A percentile compares a stretch with the other conserved stretches of the same genome.
Conservation (phyloP, 1,140 invertebrate species). For the Hydropsyche tenuis region DNA sequence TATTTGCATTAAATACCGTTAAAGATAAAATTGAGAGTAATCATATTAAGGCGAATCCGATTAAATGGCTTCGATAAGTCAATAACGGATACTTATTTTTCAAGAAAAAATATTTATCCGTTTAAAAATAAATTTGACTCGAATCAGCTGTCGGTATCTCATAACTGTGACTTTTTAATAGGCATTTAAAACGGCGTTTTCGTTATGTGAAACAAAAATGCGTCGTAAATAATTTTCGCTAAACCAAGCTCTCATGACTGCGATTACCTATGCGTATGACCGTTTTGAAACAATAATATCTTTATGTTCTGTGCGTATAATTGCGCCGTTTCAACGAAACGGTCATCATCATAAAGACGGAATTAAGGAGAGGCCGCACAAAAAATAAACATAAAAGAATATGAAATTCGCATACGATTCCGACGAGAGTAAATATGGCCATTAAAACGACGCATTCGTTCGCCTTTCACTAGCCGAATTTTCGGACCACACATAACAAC, state of each 20-base stretch:
- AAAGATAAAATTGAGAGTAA: neutral
- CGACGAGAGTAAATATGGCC: neutral
- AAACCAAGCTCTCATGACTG: too few relatives aligned
- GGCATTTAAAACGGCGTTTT: too few relatives aligned
- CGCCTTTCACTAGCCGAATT: conserved; percentile 3
- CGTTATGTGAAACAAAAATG: too few relatives aligned
- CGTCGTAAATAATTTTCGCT: too few relatives aligned
- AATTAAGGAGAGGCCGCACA: neutral
- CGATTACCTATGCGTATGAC: too few relatives aligned
- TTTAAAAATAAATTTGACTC: too few relatives aligned
- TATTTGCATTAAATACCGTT: neutral
- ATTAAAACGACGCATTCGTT: conserved; percentile 7
- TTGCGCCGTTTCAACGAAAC: conserved; percentile 4
- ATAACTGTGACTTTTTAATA: too few relatives aligned
- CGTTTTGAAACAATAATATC: too few relatives aligned
- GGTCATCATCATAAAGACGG: conserved; percentile 3
- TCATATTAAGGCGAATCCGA: neutral
- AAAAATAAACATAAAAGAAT: neutral
- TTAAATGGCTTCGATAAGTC: too few relatives aligned
- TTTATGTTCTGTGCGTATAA: neutral
- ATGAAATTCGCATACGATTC: conserved; percentile 8
- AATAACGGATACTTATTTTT: too few relatives aligned
- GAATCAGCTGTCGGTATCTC: too few relatives aligned
- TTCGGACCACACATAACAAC: conserved; percentile 1
- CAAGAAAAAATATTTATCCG: too few relatives aligned